phyloP scores from a whole-genome alignment of 2,797 vertebrate species.

The Glossophaga mutica region DNA sequence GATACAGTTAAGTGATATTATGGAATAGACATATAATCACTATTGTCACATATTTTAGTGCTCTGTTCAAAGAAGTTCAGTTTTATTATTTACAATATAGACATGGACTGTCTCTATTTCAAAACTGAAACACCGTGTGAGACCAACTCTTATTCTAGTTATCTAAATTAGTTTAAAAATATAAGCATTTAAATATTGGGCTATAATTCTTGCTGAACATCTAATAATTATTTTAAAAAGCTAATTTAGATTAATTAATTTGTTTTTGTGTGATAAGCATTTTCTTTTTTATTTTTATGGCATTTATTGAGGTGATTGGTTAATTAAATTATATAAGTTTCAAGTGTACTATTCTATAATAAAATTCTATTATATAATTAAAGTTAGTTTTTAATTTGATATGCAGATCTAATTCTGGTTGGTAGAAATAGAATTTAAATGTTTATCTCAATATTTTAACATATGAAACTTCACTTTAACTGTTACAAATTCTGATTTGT shows the following conservation, averaged over 20 bases:
- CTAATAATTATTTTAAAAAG: neutral
- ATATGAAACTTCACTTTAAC: neutral
- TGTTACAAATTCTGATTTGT: constrained; percentile 1
- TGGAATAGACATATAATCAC: constrained; percentile 57
- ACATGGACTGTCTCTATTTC: neutral
- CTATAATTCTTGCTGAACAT: neutral
- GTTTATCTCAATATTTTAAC: neutral
- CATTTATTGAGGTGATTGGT: neutral
- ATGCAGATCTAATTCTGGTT: neutral
- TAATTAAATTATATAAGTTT: neutral
- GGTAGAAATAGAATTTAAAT: neutral
- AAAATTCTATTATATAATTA: neutral
- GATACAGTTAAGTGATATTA: constrained; percentile 58
- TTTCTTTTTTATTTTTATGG: neutral
- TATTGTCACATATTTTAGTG: constrained; percentile 41
- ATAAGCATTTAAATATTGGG: neutral
- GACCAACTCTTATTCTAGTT: neutral
- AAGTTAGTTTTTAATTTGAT: neutral
- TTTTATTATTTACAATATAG: constrained; percentile 13
- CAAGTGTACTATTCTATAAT: neutral
- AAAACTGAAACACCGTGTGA: neutral
- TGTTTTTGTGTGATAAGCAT: neutral
- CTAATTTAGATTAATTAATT: neutral
- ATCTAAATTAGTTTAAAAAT: neutral
- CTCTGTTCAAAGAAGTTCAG: constrained; percentile 19